Evolutionary conservation across 2,797 vertebrate species (phyloP).

Genomic region (Eurystomus glaucurus): DNA sequence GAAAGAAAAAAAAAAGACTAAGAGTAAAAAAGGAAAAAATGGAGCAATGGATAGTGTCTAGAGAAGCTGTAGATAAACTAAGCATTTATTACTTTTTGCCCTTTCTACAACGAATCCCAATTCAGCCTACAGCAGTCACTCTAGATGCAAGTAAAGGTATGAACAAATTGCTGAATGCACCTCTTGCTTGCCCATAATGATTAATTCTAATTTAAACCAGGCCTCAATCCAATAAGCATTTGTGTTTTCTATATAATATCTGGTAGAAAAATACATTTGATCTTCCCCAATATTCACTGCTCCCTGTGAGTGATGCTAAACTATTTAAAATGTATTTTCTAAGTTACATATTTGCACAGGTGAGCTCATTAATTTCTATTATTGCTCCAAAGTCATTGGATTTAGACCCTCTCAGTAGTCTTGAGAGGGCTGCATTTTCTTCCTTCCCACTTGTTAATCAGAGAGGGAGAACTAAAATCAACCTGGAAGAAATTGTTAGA

Average conservation of each 20-base stretch:
- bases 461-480: background rate
- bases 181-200: background rate
- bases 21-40: background rate
- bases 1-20: accelerated
- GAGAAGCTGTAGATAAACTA: background rate
- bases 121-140: background rate
- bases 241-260: background rate
- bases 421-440: background rate
- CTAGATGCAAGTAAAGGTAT: background rate
- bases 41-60: background rate
- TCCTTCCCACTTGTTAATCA: background rate
- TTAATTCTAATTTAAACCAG: background rate
- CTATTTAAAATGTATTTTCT: background rate
- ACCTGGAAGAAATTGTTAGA: background rate
- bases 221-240: background rate
- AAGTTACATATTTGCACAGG: background rate
- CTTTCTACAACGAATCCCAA: background rate
- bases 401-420: background rate
- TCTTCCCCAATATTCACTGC: background rate
- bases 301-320: background rate
- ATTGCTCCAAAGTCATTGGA: background rate
- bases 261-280: background rate
- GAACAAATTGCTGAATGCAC: background rate
- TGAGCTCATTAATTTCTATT: background rate
- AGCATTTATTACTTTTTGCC: background rate